Conservation (phyloP, 2,888 invertebrate species). For the Hetaerina titia region DNA sequence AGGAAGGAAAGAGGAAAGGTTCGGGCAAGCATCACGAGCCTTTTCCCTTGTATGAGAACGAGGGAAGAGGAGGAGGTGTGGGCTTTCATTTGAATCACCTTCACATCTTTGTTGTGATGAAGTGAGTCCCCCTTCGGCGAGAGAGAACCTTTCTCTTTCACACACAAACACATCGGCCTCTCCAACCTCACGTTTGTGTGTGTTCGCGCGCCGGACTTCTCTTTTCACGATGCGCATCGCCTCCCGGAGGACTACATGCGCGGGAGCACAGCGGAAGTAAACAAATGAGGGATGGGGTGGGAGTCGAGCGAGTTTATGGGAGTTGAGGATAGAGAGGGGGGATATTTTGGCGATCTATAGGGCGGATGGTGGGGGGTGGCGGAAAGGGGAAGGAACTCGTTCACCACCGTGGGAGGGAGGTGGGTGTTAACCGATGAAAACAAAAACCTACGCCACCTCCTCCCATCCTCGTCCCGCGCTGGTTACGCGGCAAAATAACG, state of each 20-base stretch:
- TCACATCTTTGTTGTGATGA: background rate
- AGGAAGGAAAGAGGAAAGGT: background rate
- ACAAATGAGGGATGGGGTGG: background rate
- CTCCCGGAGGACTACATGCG: background rate
- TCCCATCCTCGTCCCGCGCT: background rate
- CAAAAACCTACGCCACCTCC: constrained; percentile 5
- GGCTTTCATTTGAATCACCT: background rate
- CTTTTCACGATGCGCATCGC: background rate
- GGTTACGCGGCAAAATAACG: constrained; percentile 50
- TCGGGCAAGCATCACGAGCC: background rate
- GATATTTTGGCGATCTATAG: background rate
- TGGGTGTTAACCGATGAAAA: constrained; percentile 43
- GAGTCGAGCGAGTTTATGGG: background rate
- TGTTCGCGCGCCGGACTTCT: background rate
- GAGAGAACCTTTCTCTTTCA: background rate
- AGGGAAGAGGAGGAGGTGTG: background rate
- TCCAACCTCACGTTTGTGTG: background rate
- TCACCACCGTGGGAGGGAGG: background rate
- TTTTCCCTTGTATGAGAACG: background rate
- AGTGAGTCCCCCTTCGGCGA: background rate
- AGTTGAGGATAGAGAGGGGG: background rate
- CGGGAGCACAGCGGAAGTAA: constrained; percentile 21
- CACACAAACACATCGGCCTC: background rate
- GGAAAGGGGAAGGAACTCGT: background rate
- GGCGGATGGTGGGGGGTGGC: background rate